Base-by-base conservation (phyloP, 30 jellyfish, hydroid and myxozoan species). In the Sanderia malayensis region DNA sequence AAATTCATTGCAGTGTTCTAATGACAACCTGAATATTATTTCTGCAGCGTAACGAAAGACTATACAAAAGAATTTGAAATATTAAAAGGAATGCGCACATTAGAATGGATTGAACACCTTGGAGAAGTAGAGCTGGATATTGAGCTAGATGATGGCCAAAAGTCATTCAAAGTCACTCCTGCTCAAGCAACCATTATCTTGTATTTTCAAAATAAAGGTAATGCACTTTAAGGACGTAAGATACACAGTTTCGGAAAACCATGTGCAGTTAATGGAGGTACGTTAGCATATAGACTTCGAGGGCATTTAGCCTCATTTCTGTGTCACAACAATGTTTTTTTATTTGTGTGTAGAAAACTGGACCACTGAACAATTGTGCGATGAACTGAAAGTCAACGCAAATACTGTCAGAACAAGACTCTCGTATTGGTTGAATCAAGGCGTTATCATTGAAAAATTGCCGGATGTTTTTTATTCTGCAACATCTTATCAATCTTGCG, bases 1-100 rank as follows among this genome's bases (percentile, higher is more conserved):
- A n/a, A n/a, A n/a, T n/a, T n/a, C n/a, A n/a, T n/a, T n/a, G n/a
- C n/a, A n/a, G n/a, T n/a, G n/a, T n/a, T n/a, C n/a, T n/a, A n/a
- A n/a, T n/a, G n/a, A n/a, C n/a, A n/a, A n/a, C n/a, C n/a, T n/a
- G n/a, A n/a, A n/a, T n/a, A 17, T 32, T 18, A 3, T 20, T 21
- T 31, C 46, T 46, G 10, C 57, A 92, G 98, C 33, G 24, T 84
- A 31, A 70, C 74, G 92, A 46, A 58, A 24, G 47, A 37, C 28
- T 92, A 92, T 86, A 92, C 93, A 24, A 90, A 84, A 47, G 82
- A 66, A 41, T 92, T 92, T 45, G 94, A 92, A 47, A 79, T 88
- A 1, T 47, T 86, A 69, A 92, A 92, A 71, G 98, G 98, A 34
- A 92, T 92, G 98, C 73, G 98, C n/a, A 78, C 98, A n/a, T 60